Percentiles rank a stretch among this genome's conserved stretches.
Evolutionary conservation across 2,797 vertebrate species (phyloP).

Genomic region (Pampus argenteus): DNA sequence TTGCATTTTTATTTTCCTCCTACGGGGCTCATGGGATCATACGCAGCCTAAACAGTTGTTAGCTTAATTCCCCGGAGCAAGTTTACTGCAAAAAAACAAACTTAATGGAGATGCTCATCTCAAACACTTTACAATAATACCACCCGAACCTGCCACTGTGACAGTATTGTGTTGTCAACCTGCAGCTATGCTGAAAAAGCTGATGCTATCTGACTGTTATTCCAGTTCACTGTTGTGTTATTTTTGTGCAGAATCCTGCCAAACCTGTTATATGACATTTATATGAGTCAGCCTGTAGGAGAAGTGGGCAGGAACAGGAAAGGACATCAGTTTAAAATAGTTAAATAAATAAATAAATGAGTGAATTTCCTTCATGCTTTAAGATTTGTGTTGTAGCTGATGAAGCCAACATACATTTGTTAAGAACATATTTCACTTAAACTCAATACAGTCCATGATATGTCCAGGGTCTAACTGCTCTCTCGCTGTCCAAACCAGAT

Average conservation of each 20-base stretch:
- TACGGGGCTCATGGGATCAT: slow-evolving; percentile 36
- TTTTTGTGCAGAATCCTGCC: slow-evolving; percentile 12
- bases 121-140: background rate
- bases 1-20: slow-evolving; percentile 34
- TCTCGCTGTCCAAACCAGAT: slow-evolving; percentile 13
- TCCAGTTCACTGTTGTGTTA: slow-evolving; percentile 2
- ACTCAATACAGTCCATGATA: no score
- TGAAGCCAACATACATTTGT: background rate
- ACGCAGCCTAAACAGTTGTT: slow-evolving; percentile 24
- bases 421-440: background rate
- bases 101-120: background rate
- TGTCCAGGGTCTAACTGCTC: background rate
- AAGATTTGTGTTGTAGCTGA: background rate
- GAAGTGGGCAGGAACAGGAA: background rate
- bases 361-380: no score
- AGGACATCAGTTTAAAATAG: background rate
- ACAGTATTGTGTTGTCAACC: background rate
- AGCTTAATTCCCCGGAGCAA: slow-evolving; percentile 20
- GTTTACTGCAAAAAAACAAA: background rate
- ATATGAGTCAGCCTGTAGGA: background rate
- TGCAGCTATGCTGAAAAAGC: no score
- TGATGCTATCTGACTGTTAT: background rate
- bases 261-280: slow-evolving; percentile 12
- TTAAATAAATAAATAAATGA: no score
- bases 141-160: background rate